Evolutionary conservation across 2,797 vertebrate species (phyloP).

Genomic region (Karalla daura): DNA sequence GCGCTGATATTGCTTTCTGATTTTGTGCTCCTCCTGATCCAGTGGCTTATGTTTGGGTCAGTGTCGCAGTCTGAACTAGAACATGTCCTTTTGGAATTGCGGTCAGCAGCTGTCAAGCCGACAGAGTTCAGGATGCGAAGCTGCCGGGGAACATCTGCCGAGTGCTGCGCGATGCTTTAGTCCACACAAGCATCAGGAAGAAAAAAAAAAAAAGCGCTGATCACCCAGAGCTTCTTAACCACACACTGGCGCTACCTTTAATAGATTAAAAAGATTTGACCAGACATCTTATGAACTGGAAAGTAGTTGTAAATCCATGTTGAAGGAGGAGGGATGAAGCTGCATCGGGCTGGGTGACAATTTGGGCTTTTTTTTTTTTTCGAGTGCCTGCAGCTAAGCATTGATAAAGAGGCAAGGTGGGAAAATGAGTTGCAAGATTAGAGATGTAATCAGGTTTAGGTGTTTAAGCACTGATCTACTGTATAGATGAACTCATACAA

Average conservation of each 20-base stretch:
- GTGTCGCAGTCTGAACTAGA: slow-evolving; percentile 69
- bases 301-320: slow-evolving; percentile 50
- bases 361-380: no score
- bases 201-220: not conserved
- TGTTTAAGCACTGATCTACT: slow-evolving; percentile 24
- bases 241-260: slow-evolving; percentile 16
- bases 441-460: slow-evolving; percentile 56
- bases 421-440: slow-evolving; percentile 42
- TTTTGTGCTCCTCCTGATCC: slow-evolving; percentile 59
- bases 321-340: slow-evolving; percentile 41
- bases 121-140: slow-evolving; percentile 64
- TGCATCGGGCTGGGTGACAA: slow-evolving; percentile 35
- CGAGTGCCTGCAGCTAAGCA: slow-evolving; percentile 35
- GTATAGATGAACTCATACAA: slow-evolving; percentile 6
- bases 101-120: slow-evolving; percentile 81
- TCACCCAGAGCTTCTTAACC: slow-evolving; percentile 53
- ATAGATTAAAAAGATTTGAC: slow-evolving; percentile 57
- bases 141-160: slow-evolving; percentile 77
- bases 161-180: slow-evolving; percentile 57
- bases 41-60: slow-evolving; percentile 76
- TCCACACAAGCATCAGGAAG: slow-evolving; percentile 37
- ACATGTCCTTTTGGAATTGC: slow-evolving; percentile 79
- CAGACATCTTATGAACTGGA: slow-evolving; percentile 49
- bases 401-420: slow-evolving; percentile 33
- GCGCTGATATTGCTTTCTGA: slow-evolving; percentile 57